A percentile compares a stretch with the other conserved stretches of the same genome.
Conservation (phyloP, 2,797 vertebrate species). For the Diceros bicornis region DNA sequence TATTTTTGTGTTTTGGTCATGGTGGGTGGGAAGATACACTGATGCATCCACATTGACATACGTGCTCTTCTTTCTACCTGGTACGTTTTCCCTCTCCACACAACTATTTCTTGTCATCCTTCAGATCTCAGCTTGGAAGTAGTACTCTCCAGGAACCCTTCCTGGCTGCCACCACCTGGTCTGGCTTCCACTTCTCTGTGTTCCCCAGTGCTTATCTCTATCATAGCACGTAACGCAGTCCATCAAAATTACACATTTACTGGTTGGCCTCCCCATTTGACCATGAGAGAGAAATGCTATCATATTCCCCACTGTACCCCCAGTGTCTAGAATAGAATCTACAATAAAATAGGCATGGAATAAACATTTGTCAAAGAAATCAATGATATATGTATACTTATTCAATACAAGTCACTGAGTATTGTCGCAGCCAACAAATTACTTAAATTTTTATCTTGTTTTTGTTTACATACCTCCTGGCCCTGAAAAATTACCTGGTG, state of each 20-base stretch:
- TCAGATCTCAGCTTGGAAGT: background rate
- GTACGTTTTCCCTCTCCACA: background rate
- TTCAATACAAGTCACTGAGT: background rate
- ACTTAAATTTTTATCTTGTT: background rate
- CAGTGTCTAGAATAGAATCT: background rate
- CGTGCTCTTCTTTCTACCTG: background rate
- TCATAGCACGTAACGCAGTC: background rate
- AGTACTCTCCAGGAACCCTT: background rate
- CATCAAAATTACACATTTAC: background rate
- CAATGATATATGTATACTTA: background rate
- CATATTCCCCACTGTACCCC: rapidly evolving
- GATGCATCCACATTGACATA: background rate
- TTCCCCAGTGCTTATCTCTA: background rate
- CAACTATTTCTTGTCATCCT: background rate
- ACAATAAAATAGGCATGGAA: background rate
- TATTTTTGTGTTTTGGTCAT: background rate
- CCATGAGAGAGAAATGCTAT: background rate
- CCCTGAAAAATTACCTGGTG: background rate
- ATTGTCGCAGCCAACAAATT: background rate
- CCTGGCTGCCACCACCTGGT: background rate
- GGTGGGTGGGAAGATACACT: background rate
- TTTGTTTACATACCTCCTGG: background rate
- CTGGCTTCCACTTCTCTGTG: background rate
- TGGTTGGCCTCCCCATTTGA: background rate
- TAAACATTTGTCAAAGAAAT: background rate